Evolutionary conservation across 2,113 vertebrate species (phyloP), one percentile per base, ranked within the genome.

Genomic region (Lycaon pictus): DNA sequence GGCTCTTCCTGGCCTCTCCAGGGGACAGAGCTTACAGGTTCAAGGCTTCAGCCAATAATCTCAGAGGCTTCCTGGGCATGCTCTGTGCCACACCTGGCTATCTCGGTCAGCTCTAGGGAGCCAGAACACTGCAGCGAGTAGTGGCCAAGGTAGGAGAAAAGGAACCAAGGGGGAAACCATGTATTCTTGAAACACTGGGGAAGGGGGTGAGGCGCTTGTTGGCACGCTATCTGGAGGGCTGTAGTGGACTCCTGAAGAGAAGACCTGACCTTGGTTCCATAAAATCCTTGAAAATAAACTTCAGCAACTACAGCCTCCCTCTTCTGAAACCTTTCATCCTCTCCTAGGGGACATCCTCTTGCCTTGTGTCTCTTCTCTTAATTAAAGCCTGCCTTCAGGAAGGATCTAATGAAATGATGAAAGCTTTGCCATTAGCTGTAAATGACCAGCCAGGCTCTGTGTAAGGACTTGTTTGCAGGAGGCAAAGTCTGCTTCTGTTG

Each of bases 381-480:
- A 27, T 89, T 92, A 65, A 84, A 92, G 48, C 29, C 80, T 25
- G 48, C 91, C 62, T 84, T 92, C 7, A 1, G 74, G 60, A 63
- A 85, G 74, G 13, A 35, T 22, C 88, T 62, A 53, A 56, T 60
- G 32, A 56, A 89, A 93, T 90, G 35, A 82, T n/a, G 22, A 74
- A 88, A 90, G 51, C 56, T 23, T 72, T 51, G 55, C 43, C 71
- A 25, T 56, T 92, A 72, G 72, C 84, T 90, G 17, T 71, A 90
- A 22, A n/a, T 95, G 74, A 88, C 97, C 88, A 37, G 2, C 60
- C 51, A 56, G 91, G 35, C 80, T 82, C 55, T 93, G 1, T 7
- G 16, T 90, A 37, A 72, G 95, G 84, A 88, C 92, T 62, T 71
- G 8, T 85, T 92, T 32, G 12, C 53, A 69, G 86, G 43, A 91